Evolutionary conservation across 92 coral and sea anemone species (phyloP).

Genomic region (Isaurus tuberculatus): DNA sequence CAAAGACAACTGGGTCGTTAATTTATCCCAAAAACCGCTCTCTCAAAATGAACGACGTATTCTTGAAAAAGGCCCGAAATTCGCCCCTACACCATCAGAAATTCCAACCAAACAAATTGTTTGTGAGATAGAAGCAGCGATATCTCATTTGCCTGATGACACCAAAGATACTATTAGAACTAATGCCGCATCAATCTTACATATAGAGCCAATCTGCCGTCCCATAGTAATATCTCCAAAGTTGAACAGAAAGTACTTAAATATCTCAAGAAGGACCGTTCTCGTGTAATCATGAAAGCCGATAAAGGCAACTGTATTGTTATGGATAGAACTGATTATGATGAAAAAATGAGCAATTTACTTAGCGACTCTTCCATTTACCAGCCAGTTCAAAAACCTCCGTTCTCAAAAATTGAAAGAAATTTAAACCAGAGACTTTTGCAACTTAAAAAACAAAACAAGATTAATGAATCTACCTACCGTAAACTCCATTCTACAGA

Average conservation of each 20-base stretch:
- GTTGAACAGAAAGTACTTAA: conserved; percentile 40
- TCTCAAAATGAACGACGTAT: background rate
- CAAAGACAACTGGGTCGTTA: conserved; percentile 1
- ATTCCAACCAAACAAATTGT: conserved; percentile 37
- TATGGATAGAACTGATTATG: conserved; percentile 52
- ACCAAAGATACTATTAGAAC: conserved; percentile 21
- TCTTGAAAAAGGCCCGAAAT: conserved; percentile 17
- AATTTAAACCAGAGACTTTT: conserved; percentile 43
- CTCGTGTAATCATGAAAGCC: conserved; percentile 48
- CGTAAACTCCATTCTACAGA: conserved; percentile 54
- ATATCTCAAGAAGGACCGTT: conserved; percentile 31
- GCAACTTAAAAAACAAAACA: conserved; percentile 40
- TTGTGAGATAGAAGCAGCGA: conserved; percentile 42
- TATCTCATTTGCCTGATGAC: conserved; percentile 43
- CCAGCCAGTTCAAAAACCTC: conserved; percentile 26
- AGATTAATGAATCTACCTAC: conserved; percentile 58
- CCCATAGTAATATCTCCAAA: conserved; percentile 29
- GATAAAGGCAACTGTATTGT: conserved; percentile 65
- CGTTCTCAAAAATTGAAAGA: conserved; percentile 46
- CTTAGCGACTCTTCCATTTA: conserved; percentile 44
- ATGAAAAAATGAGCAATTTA: conserved; percentile 51
- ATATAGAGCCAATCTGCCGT: conserved; percentile 20
- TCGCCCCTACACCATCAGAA: background rate
- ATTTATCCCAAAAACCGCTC: background rate
- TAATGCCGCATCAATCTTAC: conserved; percentile 6